Conservation (phyloP, 2,888 invertebrate genomes). For the Apomyelois bistriatella region DNA sequence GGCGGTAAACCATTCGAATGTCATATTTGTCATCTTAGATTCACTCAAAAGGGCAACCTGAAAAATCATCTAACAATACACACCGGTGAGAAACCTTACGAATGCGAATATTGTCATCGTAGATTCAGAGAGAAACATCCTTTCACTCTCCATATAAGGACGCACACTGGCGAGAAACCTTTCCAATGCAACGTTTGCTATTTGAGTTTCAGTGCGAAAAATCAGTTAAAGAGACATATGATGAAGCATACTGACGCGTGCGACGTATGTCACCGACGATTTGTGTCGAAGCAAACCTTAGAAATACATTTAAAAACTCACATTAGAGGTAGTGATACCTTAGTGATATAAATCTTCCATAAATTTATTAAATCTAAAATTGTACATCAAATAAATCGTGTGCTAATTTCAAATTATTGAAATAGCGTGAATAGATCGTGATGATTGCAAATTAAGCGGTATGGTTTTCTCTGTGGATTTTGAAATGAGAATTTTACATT, state of each 20-base stretch:
- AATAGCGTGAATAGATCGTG: no score
- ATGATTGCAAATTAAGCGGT: no score
- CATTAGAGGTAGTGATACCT: constrained; percentile 1
- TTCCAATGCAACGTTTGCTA: constrained; percentile 4
- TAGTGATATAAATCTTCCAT: neutral
- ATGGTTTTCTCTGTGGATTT: no score
- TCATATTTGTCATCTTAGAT: constrained; percentile 7
- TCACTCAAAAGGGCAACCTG: constrained; percentile 9
- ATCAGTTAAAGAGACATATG: constrained; percentile 4
- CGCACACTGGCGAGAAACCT: constrained; percentile 9
- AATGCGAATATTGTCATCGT: constrained; percentile 10
- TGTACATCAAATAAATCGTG: no score
- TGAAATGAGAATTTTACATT: no score
- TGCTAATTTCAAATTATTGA: no score
- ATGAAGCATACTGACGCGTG: constrained; percentile 8
- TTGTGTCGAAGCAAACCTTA: neutral
- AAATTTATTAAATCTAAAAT: neutral
- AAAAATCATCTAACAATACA: constrained; percentile 1
- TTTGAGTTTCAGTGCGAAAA: constrained; percentile 4
- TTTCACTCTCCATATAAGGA: constrained; percentile 4
- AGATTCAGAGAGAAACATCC: constrained; percentile 6
- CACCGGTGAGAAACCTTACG: neutral
- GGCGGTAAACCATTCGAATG: constrained; percentile 11
- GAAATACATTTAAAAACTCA: constrained; percentile 10
- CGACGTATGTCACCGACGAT: constrained; percentile 3